Percentiles rank a stretch among this genome's conserved stretches.
Evolutionary conservation across 1,140 invertebrate species (phyloP).

Genomic region (Ceratina calcarata): DNA sequence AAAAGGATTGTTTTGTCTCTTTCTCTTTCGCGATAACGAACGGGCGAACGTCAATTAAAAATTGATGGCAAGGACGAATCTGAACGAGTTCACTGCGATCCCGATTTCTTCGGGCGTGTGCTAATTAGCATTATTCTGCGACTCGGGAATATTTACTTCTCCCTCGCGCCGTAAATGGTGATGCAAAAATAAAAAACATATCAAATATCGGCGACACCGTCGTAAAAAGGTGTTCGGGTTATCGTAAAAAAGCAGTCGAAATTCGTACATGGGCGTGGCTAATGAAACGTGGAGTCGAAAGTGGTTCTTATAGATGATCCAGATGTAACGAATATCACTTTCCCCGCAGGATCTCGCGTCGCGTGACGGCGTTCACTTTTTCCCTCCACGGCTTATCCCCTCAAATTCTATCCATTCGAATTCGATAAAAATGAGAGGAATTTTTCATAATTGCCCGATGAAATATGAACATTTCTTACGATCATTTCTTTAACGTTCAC

Average conservation of each 20-base stretch:
- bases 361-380: not conserved
- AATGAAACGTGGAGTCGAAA: slow-evolving; percentile 38
- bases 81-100: not conserved
- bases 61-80: not conserved
- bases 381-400: not conserved
- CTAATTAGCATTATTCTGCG: not conserved
- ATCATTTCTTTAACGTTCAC: not conserved
- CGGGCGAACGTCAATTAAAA: not conserved
- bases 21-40: not conserved
- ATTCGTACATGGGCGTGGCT: slow-evolving; percentile 31
- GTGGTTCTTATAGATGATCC: slow-evolving; percentile 37
- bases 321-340: slow-evolving; percentile 42
- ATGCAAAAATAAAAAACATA: not conserved
- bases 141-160: not conserved
- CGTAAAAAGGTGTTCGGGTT: not conserved
- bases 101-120: too few relatives aligned
- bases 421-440: not conserved
- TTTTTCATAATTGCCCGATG: not conserved
- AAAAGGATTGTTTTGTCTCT: too few relatives aligned
- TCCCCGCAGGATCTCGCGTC: slow-evolving; percentile 25
- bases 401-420: not conserved
- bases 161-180: not conserved
- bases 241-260: slow-evolving; percentile 11
- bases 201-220: not conserved
- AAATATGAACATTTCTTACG: too few relatives aligned